These are phyloP conservation scores for Cephus rjabovi DNA, from an alignment of 2,888 invertebrate genomes.

Conservation along the genomic window DNA sequence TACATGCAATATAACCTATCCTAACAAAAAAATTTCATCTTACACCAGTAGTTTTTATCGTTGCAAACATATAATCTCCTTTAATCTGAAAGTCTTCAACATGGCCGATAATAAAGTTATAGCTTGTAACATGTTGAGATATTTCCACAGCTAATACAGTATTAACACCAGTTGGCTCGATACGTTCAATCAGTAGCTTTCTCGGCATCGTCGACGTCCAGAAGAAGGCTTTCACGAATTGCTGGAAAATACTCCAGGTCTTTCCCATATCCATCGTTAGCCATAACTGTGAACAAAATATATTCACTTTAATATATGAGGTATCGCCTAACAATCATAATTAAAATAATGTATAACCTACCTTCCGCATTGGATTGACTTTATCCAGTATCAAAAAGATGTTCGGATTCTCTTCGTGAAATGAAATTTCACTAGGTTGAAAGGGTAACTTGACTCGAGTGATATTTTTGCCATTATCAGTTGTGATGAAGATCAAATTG, in stretches of 20 bases:
- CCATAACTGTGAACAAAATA: slow-evolving; percentile 74
- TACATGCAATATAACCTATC: slow-evolving; percentile 13
- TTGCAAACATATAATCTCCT: slow-evolving; percentile 88
- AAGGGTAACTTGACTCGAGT: slow-evolving; percentile 75
- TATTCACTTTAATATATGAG: background rate
- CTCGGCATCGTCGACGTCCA: slow-evolving; percentile 72
- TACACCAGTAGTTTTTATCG: slow-evolving; percentile 68
- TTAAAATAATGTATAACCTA: slow-evolving; percentile 55
- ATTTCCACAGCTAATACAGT: slow-evolving; percentile 67
- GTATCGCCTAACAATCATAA: background rate
- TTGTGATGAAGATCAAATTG: slow-evolving; percentile 81
- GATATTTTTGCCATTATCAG: slow-evolving; percentile 79
- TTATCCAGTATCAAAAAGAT: slow-evolving; percentile 83
- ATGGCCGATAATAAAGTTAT: slow-evolving; percentile 72
- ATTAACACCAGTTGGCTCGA: slow-evolving; percentile 72
- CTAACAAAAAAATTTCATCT: slow-evolving; percentile 1
- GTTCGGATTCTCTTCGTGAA: slow-evolving; percentile 78
- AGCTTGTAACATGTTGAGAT: slow-evolving; percentile 42
- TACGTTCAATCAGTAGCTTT: slow-evolving; percentile 77
- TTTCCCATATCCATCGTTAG: slow-evolving; percentile 81
- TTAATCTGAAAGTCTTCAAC: slow-evolving; percentile 86
- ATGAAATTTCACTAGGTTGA: slow-evolving; percentile 81
- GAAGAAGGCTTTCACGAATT: slow-evolving; percentile 82
- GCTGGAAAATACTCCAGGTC: slow-evolving; percentile 77
- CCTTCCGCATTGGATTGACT: slow-evolving; percentile 73